These are phyloP conservation scores for Lepus oiostolus DNA, from an alignment of 2,797 vertebrate genomes.

Conservation along the genomic window DNA sequence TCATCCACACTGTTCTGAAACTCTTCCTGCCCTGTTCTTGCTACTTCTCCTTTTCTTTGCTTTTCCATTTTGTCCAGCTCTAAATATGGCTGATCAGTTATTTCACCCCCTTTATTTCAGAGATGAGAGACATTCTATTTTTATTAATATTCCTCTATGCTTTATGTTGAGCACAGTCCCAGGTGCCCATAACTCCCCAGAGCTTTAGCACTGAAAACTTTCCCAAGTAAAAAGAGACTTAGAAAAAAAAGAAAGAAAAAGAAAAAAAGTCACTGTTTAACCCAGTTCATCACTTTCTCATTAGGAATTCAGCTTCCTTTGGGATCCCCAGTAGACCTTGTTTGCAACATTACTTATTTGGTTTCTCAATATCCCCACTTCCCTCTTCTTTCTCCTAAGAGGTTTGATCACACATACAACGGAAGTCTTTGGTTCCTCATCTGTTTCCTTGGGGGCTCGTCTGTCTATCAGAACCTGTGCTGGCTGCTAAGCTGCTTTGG, in stretches of 20 bases:
- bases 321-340: neutral
- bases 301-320: constrained; percentile 52
- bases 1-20: neutral
- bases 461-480: neutral
- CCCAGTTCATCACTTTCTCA: neutral
- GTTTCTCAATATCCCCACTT: constrained; percentile 27
- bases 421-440: constrained; percentile 52
- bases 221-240: neutral
- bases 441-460: neutral
- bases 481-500: neutral
- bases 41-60: neutral
- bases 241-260: neutral
- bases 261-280: constrained; percentile 5
- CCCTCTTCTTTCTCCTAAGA: constrained; percentile 50
- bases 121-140: neutral
- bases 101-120: neutral
- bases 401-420: constrained; percentile 51
- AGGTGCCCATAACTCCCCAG: neutral
- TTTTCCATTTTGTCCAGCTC: neutral
- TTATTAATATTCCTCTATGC: neutral
- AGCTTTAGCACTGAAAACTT: constrained; percentile 9
- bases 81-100: neutral
- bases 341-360: constrained; percentile 42
- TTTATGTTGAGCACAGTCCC: neutral
- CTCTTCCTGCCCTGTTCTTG: neutral